A percentile compares a stretch with the other conserved stretches of the same genome.
These are phyloP conservation scores for Parazoanthus swiftii DNA, from an alignment of 92 coral and sea anemone species.

Conservation along the genomic window DNA sequence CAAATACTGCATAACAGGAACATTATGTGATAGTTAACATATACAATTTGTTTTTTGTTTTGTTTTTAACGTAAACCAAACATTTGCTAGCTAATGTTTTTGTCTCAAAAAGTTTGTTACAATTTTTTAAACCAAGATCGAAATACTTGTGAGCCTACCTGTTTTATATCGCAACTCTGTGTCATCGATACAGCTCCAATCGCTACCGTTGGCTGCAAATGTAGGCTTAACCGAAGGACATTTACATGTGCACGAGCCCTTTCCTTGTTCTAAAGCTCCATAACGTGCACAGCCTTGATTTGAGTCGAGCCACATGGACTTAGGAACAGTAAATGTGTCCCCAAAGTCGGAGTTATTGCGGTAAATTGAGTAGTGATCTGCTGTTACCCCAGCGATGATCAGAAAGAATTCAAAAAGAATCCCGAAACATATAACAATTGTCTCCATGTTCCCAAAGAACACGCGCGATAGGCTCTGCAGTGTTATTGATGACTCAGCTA, in stretches of 20 bases:
- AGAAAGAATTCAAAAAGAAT: neutral
- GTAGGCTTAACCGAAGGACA: conserved; percentile 19
- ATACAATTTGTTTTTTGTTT: no score
- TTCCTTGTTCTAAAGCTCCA: neutral
- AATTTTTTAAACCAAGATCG: neutral
- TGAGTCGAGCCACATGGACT: neutral
- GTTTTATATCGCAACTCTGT: conserved; percentile 6
- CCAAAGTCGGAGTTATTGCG: conserved; percentile 28
- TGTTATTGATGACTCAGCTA: no score
- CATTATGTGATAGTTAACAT: no score
- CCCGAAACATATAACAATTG: neutral
- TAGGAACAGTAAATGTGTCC: conserved; percentile 16
- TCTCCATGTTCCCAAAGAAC: neutral
- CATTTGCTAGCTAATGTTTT: no score
- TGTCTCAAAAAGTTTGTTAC: neutral
- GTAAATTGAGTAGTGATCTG: conserved; percentile 18
- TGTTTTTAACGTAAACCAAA: no score
- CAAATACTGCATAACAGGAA: no score
- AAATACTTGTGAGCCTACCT: conserved; percentile 1
- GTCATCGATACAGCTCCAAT: conserved; percentile 39
- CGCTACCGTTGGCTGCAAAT: neutral
- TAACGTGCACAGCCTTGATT: neutral
- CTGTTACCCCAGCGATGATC: neutral
- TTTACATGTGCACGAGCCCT: neutral
- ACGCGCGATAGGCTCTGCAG: neutral